Percentiles rank a stretch among this genome's conserved stretches.
phyloP scores from a whole-genome alignment of 2,113 vertebrate species.

The Corynorhinus townsendii region DNA sequence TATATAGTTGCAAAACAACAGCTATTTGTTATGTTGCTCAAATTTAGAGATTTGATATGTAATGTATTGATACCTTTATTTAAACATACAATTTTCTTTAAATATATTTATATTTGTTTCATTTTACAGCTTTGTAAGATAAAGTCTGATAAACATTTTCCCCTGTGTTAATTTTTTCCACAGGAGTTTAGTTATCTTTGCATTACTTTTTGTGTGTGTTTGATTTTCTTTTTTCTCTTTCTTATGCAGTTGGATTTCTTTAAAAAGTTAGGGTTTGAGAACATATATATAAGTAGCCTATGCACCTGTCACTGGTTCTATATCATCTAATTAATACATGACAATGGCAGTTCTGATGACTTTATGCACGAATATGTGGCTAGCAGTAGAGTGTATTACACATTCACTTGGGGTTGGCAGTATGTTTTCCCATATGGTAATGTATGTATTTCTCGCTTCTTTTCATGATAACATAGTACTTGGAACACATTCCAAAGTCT shows the following conservation, averaged over 20 bases:
- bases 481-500: background rate
- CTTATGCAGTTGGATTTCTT: background rate
- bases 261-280: background rate
- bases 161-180: background rate
- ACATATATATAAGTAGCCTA: background rate
- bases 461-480: background rate
- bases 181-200: background rate
- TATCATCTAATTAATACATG: background rate
- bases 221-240: background rate
- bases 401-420: background rate
- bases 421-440: background rate
- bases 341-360: background rate
- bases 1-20: background rate
- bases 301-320: background rate
- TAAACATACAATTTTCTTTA: background rate
- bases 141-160: background rate
- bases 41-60: background rate
- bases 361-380: background rate
- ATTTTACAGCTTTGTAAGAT: background rate
- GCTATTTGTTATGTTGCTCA: background rate
- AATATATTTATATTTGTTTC: background rate
- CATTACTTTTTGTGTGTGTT: background rate
- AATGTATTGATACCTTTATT: background rate
- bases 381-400: background rate
- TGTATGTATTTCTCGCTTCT: background rate